phyloP scores from a whole-genome alignment of 2,888 invertebrate genomes.

The Nomada ferruginata region DNA sequence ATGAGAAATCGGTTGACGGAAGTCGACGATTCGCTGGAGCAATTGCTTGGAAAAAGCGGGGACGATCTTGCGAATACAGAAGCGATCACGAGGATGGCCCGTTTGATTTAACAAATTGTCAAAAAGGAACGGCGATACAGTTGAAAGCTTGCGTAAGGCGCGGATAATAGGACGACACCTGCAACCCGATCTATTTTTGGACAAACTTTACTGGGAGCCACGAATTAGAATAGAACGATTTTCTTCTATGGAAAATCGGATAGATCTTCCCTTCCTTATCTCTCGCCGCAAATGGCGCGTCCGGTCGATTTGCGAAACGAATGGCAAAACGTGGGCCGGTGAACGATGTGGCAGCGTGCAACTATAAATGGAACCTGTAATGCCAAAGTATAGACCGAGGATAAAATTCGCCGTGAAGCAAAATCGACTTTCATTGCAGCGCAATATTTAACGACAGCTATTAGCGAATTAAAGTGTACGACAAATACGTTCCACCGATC shows the following conservation, averaged over 20 bases:
- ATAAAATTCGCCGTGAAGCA: slow-evolving; percentile 6
- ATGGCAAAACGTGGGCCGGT: slow-evolving; percentile 62
- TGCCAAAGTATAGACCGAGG: slow-evolving; percentile 48
- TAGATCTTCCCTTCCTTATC: slow-evolving; percentile 32
- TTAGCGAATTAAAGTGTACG: neutral
- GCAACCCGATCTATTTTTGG: neutral
- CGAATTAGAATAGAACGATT: neutral
- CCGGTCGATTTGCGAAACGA: slow-evolving; percentile 65
- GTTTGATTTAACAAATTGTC: neutral
- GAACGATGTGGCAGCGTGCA: slow-evolving; percentile 41
- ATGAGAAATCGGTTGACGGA: neutral
- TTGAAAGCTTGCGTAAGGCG: neutral
- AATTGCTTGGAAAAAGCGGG: neutral
- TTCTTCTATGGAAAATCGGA: neutral
- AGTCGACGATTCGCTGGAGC: neutral
- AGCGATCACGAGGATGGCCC: neutral
- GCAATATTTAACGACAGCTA: no score
- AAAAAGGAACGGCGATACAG: neutral
- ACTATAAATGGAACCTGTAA: slow-evolving; percentile 69
- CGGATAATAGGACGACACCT: neutral
- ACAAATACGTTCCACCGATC: slow-evolving; percentile 2
- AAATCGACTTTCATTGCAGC: neutral
- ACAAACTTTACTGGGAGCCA: neutral
- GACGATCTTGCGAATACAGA: no score
- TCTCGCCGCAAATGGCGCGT: slow-evolving; percentile 50